A percentile compares a stretch with the other conserved stretches of the same genome.
These are phyloP conservation scores for Eupithecia exiguata DNA, from an alignment of 2,888 invertebrate species.

Conservation along the genomic window DNA sequence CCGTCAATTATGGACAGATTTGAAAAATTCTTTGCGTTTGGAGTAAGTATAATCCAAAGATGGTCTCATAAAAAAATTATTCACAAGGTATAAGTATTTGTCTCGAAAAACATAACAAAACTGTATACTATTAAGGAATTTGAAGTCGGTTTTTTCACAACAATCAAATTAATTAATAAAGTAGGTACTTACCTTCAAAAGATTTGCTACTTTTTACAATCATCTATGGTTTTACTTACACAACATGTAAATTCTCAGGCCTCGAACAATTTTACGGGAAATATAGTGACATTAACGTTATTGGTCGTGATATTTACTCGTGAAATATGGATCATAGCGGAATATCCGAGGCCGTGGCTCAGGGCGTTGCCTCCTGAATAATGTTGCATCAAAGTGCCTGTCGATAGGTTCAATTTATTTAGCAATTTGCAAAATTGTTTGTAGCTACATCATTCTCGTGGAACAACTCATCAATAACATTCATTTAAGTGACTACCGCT, in stretches of 20 bases:
- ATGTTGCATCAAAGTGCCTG: slow-evolving; percentile 37
- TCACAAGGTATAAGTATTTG: no score
- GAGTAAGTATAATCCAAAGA: no score
- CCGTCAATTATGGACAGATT: no score
- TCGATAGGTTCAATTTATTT: slow-evolving; percentile 36
- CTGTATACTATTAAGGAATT: no score
- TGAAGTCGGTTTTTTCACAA: no score
- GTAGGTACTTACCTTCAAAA: no score
- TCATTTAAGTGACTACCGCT: slow-evolving; percentile 20
- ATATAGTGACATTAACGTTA: slow-evolving; percentile 35
- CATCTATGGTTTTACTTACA: not conserved
- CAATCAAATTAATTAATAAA: no score
- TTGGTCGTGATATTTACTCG: slow-evolving; percentile 57
- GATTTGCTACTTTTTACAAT: not conserved
- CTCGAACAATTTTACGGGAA: not conserved
- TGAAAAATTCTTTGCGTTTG: no score
- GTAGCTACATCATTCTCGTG: slow-evolving; percentile 21
- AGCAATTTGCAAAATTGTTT: slow-evolving; percentile 36
- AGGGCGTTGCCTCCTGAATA: slow-evolving; percentile 44
- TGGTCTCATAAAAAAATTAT: no score
- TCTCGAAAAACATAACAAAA: no score
- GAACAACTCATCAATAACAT: slow-evolving; percentile 13
- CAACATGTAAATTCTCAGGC: not conserved
- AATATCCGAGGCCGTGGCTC: slow-evolving; percentile 32
- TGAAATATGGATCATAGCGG: slow-evolving; percentile 56